phyloP scores from a whole-genome alignment of 2,888 invertebrate species.

The Hemithea aestivaria region DNA sequence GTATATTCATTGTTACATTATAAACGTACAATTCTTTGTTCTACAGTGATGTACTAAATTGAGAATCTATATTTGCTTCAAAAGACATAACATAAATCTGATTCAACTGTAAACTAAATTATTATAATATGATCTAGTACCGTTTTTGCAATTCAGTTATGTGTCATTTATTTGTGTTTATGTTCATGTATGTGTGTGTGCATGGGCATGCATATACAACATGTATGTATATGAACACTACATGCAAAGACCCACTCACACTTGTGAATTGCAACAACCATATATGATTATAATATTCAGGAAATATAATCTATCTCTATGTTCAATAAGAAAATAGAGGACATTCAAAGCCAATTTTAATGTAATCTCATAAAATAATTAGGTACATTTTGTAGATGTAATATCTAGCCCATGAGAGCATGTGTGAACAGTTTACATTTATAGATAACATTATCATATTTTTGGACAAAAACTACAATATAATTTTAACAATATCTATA shows the following conservation, averaged over 20 bases:
- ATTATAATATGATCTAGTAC: no score
- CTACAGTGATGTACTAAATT: conserved; percentile 65
- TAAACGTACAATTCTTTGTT: conserved; percentile 64
- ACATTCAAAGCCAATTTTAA: conserved; percentile 19
- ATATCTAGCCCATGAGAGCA: conserved; percentile 13
- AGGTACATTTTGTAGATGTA: conserved; percentile 20
- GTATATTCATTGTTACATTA: conserved; percentile 70
- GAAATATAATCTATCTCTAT: conserved; percentile 8
- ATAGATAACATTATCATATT: conserved; percentile 31
- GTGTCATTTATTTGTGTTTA: no score
- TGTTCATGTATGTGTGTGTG: no score
- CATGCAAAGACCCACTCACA: no score
- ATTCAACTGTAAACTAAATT: no score
- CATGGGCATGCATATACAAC: no score
- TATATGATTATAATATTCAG: conserved; percentile 8
- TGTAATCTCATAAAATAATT: conserved; percentile 23
- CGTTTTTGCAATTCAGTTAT: no score
- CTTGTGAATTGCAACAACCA: no score
- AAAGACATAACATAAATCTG: conserved; percentile 16
- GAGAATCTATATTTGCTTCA: conserved; percentile 49
- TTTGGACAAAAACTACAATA: conserved; percentile 36
- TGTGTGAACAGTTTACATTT: conserved; percentile 22
- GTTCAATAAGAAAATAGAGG: conserved; percentile 12
- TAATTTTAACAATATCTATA: conserved; percentile 39
- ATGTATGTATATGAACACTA: no score